Evolutionary conservation across 2,797 vertebrate genomes (phyloP).

Genomic region (Netta rufina): DNA sequence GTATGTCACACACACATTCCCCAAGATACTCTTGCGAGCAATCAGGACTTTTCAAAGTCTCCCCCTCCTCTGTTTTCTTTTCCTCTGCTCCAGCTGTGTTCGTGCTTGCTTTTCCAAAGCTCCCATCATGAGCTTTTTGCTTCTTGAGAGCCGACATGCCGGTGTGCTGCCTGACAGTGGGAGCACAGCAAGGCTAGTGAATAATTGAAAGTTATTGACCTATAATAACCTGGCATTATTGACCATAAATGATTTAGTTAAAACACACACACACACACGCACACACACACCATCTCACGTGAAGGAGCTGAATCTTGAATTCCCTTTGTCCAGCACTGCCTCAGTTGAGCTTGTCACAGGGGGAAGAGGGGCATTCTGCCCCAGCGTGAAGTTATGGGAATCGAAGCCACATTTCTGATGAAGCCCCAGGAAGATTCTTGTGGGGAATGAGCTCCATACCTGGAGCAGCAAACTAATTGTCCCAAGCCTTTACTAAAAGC

Average conservation of each 20-base stretch:
- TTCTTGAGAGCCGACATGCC: slow-evolving; percentile 41
- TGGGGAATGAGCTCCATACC: not conserved
- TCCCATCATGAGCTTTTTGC: slow-evolving; percentile 65
- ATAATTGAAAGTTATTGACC: slow-evolving; percentile 78
- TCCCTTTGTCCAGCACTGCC: not conserved
- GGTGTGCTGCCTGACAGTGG: slow-evolving; percentile 53
- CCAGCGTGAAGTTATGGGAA: not conserved
- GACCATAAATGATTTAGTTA: slow-evolving; percentile 76
- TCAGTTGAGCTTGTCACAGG: not conserved
- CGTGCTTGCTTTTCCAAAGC: slow-evolving; percentile 64
- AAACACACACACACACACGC: not conserved
- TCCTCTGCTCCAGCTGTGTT: slow-evolving; percentile 44
- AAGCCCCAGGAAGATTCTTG: not conserved
- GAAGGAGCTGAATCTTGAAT: slow-evolving; percentile 56
- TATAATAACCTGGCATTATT: slow-evolving; percentile 75
- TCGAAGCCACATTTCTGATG: not conserved
- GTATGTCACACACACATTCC: not conserved
- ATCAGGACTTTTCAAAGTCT: slow-evolving; percentile 30
- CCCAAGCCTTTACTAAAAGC: not conserved
- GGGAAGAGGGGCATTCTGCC: not conserved
- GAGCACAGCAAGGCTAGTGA: slow-evolving; percentile 68
- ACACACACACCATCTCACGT: not conserved
- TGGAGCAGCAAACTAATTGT: not conserved
- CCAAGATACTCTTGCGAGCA: not conserved
- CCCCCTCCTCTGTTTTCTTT: slow-evolving; percentile 15